Evolutionary conservation across 92 coral and sea anemone genomes (phyloP), one percentile per base, ranked within the genome.

Genomic region (Paramuricea clavata): DNA sequence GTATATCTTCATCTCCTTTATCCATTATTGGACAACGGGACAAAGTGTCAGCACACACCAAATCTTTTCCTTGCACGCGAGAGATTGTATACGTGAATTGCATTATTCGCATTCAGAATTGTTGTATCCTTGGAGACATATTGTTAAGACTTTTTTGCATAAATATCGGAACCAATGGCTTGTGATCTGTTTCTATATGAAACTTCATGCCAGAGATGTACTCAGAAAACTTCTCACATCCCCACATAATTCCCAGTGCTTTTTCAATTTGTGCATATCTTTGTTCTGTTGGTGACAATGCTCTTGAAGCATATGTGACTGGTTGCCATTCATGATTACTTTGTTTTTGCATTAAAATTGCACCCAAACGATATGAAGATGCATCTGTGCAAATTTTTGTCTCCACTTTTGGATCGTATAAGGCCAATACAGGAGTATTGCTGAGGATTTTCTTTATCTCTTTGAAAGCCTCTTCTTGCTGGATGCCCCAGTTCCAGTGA

Each of bases 141-240:
- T n/a, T n/a, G n/a, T n/a, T n/a, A n/a, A n/a, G n/a, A 59, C 76
- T 89, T 78, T 79, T 82, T 82, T 41, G 80, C 8, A 86, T 90
- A 12, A 89, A 71, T 27, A 86, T 69, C 39, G 91, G 81, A 6
- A 86, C 91, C 17, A 89, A 88, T 22, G 95, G 91, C 73, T 92
- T 92, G 86, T 89, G 95, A 64, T 86, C 91, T 0, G 89, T 89
- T 70, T 89, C 93, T 2, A 83, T 26, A 39, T 81, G 88, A 73
- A 86, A 82, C 9, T 0, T 42, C 17, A 83, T 88, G 19, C 89
- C 94, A 59, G 88, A 68, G 0, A 92, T 78, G 76, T 59, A 83
- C 12, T 87, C 89, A 21, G 44, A 44, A 9, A 75, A 77, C 57
- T n/a, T 77, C 36, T 83, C 87, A 34, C 84, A 60, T 2, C 91